Percentiles rank a stretch among this genome's conserved stretches.
phyloP scores from a whole-genome alignment of 2,797 vertebrate species.

The Limnodromus scolopaceus region DNA sequence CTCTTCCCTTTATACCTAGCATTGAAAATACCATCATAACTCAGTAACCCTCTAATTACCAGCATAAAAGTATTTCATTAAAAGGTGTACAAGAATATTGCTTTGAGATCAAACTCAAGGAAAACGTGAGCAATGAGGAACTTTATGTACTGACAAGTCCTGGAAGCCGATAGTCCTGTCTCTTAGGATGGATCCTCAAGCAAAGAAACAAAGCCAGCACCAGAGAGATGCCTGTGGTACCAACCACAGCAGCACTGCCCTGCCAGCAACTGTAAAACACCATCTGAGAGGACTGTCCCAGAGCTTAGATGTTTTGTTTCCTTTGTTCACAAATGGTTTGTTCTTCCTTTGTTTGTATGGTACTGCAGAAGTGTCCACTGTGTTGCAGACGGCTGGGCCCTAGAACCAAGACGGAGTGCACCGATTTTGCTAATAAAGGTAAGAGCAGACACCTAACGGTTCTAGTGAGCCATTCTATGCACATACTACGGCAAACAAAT shows the following conservation, averaged over 20 bases:
- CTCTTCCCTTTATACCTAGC: slow-evolving; percentile 97
- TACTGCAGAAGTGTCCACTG: neutral
- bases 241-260: neutral
- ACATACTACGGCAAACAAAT: neutral
- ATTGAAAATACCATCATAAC: neutral
- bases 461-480: neutral
- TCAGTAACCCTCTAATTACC: neutral
- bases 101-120: neutral
- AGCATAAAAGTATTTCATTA: neutral
- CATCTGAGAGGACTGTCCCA: neutral
- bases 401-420: neutral
- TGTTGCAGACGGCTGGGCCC: neutral
- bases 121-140: neutral
- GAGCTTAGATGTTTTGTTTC: neutral
- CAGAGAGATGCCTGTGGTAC: neutral
- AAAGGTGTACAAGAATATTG: neutral
- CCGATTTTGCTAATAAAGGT: neutral
- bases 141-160: neutral
- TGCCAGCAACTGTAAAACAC: neutral
- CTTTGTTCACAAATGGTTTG: neutral
- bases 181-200: neutral
- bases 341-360: neutral
- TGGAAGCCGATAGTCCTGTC: neutral
- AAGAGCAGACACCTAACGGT: neutral
- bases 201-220: neutral